A percentile compares a stretch with the other conserved stretches of the same genome.
phyloP scores from a whole-genome alignment of 2,888 invertebrate genomes.

The Platerodrilus igneus region DNA sequence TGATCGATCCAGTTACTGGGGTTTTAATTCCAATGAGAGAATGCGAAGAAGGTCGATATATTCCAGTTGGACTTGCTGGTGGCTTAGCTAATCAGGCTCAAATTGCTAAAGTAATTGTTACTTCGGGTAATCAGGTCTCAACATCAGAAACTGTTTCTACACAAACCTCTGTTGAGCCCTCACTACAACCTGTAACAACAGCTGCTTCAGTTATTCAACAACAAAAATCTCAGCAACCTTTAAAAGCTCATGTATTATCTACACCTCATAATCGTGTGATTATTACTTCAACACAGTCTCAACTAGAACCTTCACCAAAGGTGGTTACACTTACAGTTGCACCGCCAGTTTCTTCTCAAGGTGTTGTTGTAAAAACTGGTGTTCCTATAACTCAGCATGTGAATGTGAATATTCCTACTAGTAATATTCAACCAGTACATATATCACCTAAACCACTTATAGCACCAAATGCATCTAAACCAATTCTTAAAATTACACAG shows the following conservation, averaged over 20 bases:
- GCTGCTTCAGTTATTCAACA: slow-evolving; percentile 41
- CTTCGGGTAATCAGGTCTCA: no score
- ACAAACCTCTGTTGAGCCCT: slow-evolving; percentile 26
- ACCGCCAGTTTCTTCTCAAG: slow-evolving; percentile 21
- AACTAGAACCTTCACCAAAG: slow-evolving; percentile 25
- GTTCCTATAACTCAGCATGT: slow-evolving; percentile 37
- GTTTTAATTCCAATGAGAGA: slow-evolving; percentile 65
- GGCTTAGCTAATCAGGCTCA: slow-evolving; percentile 20
- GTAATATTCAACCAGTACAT: slow-evolving; percentile 36
- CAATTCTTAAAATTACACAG: no score
- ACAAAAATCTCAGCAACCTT: slow-evolving; percentile 52
- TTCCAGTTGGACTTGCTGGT: slow-evolving; percentile 54
- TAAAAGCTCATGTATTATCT: slow-evolving; percentile 61
- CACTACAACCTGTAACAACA: slow-evolving; percentile 26
- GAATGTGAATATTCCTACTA: slow-evolving; percentile 40
- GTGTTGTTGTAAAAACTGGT: slow-evolving; percentile 14
- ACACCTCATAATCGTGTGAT: slow-evolving; percentile 47
- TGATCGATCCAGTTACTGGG: slow-evolving; percentile 73
- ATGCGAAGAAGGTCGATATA: slow-evolving; percentile 65
- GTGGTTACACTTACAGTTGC: slow-evolving; percentile 22
- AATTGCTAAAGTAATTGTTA: slow-evolving; percentile 14
- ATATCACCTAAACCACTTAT: slow-evolving; percentile 38
- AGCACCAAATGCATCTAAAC: slow-evolving; percentile 24
- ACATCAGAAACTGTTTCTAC: slow-evolving; percentile 8
- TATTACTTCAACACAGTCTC: slow-evolving; percentile 32